phyloP scores from a whole-genome alignment of 2,797 vertebrate species.

The Chloroceryle amazona region DNA sequence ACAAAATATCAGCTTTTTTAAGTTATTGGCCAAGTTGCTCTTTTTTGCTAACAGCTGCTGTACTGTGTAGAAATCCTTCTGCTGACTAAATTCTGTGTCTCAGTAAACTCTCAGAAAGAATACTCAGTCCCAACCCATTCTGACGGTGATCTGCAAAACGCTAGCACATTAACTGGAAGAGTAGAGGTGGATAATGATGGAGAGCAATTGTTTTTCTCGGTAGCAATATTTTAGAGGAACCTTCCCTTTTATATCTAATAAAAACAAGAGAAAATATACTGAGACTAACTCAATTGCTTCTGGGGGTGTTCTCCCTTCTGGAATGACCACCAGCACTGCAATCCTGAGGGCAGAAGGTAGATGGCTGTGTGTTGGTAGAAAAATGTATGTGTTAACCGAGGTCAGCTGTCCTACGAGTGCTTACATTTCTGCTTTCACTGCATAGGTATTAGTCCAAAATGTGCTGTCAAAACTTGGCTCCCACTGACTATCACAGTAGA shows the following conservation, averaged over 20 bases:
- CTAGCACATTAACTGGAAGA: neutral
- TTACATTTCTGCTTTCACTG: neutral
- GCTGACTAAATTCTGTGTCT: neutral
- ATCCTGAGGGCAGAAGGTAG: neutral
- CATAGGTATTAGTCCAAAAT: neutral
- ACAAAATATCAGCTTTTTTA: neutral
- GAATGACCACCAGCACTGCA: neutral
- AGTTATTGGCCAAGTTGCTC: neutral
- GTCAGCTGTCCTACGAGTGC: neutral
- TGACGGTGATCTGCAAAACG: neutral
- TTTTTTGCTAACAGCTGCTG: neutral
- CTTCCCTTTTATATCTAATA: neutral
- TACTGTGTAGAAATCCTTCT: neutral
- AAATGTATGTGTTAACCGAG: accelerated
- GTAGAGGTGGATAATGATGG: neutral
- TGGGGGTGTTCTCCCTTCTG: neutral
- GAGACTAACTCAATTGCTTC: neutral
- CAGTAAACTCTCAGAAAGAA: neutral
- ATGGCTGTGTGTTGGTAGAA: neutral
- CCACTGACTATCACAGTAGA: neutral
- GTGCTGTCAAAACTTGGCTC: conserved; percentile 21
- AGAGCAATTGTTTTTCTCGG: neutral
- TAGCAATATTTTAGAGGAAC: neutral
- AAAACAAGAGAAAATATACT: neutral
- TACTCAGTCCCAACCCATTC: neutral